Evolutionary conservation across 2,113 vertebrate genomes (phyloP), one percentile per base, ranked within the genome.

Genomic region (Acrocephalus arundinaceus): DNA sequence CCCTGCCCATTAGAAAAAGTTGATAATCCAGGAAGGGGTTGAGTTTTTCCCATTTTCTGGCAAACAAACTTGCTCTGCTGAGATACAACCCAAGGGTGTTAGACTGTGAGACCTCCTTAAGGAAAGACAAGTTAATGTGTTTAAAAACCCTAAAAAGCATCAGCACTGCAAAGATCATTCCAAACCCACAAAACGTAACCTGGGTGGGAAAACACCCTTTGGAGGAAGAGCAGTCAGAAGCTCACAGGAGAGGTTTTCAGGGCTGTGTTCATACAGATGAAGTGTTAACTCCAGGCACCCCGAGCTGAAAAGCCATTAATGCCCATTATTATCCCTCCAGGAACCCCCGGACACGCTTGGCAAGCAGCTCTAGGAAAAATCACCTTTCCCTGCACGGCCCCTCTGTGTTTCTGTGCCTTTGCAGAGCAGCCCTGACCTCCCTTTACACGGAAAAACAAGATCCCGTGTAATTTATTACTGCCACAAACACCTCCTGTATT

Each of bases 171-270:
- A 35, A 80, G 63, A 46, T 8, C 11, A 8, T 46, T 27, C 41
- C 90, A 30, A 33, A 27, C 4, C 46, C 43, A 43, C 14, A 14
- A 17, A 18, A 41, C 6, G 30, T 7, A 31, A 41, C 58, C 33
- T 1, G 9, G 4, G 39, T 2, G 66, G 68, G 61, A 63, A 19
- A 61, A 5, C 3, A 27, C 1, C 0, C 10, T 74, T 25, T 49
- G 55, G 52, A 30, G 9, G 65, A 21, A 39, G 51, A 65, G 0
- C 4, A 5, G 37, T 7, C 67, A 62, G 67, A 46, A 43, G 14
- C 37, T 28, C 67, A 7, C 1, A 4, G 15, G 33, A 68, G 63
- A 7, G 0, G 2, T 10, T 1, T 2, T 1, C 58, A 35, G 30
- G 61, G 66, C 74, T 58, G 71, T 12, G 2, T 4, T 28, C 67